phyloP scores from a whole-genome alignment of 2,113 vertebrate species.

The Hemiscyllium ocellatum region DNA sequence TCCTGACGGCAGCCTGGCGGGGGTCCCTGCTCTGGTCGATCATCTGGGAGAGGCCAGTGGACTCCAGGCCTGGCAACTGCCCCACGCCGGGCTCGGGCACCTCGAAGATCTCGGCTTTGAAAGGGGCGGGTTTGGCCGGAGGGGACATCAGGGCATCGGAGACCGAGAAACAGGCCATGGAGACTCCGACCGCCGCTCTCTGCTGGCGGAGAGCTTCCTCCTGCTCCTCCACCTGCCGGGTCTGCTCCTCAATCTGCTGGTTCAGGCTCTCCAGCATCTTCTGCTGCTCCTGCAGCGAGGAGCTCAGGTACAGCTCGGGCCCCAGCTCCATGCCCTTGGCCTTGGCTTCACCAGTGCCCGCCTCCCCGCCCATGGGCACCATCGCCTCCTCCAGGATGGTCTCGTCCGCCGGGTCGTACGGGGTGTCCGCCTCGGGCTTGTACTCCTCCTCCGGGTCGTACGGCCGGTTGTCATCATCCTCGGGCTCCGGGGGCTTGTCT shows the following conservation, averaged over 20 bases:
- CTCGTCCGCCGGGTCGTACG: constrained; percentile 92
- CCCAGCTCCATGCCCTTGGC: constrained; percentile 41
- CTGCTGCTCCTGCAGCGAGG: constrained; percentile 81
- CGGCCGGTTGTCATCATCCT: constrained; percentile 78
- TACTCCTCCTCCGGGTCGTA: constrained; percentile 96
- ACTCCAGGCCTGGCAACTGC: constrained; percentile 51
- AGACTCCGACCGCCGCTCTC: constrained; percentile 83
- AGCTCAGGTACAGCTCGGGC: constrained; percentile 41
- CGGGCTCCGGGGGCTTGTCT: constrained; percentile 59
- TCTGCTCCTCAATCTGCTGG: constrained; percentile 93
- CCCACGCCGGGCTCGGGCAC: constrained; percentile 63
- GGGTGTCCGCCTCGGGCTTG: constrained; percentile 57
- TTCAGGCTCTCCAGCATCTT: constrained; percentile 89
- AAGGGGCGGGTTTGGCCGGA: constrained; percentile 62
- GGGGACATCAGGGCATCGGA: constrained; percentile 87
- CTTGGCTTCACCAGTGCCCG: constrained; percentile 52
- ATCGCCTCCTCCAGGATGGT: constrained; percentile 83
- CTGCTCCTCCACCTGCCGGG: constrained; percentile 83
- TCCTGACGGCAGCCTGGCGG: constrained; percentile 58
- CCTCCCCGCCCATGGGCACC: constrained; percentile 60
- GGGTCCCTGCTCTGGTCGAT: constrained; percentile 70
- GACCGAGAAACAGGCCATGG: constrained; percentile 92
- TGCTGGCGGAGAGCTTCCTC: constrained; percentile 86
- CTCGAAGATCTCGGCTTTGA: constrained; percentile 66
- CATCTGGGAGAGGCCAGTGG: constrained; percentile 51